Evolutionary conservation across 2,888 invertebrate species (phyloP).

Genomic region (Scaptomyza polygonia): DNA sequence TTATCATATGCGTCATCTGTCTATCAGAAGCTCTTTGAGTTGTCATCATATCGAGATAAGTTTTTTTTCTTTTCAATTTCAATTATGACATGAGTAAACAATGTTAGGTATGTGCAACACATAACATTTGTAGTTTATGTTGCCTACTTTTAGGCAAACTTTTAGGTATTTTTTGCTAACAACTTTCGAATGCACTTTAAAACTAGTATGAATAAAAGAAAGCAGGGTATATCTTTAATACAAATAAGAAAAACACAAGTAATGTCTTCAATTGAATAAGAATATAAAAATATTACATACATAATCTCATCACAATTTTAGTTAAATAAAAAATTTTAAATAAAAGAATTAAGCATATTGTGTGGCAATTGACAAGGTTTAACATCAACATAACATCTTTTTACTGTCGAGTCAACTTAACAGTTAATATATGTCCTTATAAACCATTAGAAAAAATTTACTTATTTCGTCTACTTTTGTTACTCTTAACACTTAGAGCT

Average conservation of each 20-base stretch:
- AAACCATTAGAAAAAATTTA: too few relatives aligned
- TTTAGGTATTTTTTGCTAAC: too few relatives aligned
- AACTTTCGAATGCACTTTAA: too few relatives aligned
- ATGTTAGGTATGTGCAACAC: conserved; percentile 19
- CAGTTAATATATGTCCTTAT: too few relatives aligned
- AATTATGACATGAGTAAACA: background rate
- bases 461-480: background rate
- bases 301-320: too few relatives aligned
- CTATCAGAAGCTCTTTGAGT: conserved; percentile 9
- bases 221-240: background rate
- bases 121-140: background rate
- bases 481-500: conserved; percentile 6
- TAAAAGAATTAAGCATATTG: background rate
- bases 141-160: conserved; percentile 11
- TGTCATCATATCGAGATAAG: conserved; percentile 17
- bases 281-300: too few relatives aligned
- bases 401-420: too few relatives aligned
- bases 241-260: too few relatives aligned
- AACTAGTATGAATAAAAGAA: background rate
- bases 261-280: too few relatives aligned
- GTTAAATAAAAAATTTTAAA: too few relatives aligned
- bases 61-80: background rate
- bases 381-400: too few relatives aligned
- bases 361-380: background rate
- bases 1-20: conserved; percentile 14